Percentiles rank a stretch among this genome's conserved stretches.
Evolutionary conservation across 2,888 invertebrate genomes (phyloP).

Genomic region (Adineta ricciae): DNA sequence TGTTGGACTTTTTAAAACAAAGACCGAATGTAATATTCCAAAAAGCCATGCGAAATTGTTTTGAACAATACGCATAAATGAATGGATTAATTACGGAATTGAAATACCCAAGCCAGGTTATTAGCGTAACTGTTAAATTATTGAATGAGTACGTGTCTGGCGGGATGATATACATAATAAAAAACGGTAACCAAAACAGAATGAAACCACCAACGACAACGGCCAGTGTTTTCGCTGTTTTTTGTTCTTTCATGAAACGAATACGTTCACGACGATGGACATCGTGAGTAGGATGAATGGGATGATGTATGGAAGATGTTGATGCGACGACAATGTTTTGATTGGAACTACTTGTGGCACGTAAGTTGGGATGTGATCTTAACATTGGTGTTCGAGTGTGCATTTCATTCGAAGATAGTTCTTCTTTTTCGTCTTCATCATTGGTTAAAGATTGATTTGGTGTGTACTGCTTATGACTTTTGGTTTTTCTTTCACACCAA

Average conservation of each 20-base stretch:
- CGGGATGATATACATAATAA: constrained; percentile 67
- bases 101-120: constrained; percentile 79
- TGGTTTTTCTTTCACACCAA: neutral
- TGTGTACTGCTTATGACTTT: neutral
- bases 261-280: constrained; percentile 36
- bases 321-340: neutral
- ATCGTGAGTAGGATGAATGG: neutral
- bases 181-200: constrained; percentile 78
- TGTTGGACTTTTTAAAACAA: neutral
- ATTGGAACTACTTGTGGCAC: neutral
- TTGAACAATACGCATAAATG: constrained; percentile 78
- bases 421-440: neutral
- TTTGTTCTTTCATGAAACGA: constrained; percentile 64
- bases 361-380: neutral
- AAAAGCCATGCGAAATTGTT: constrained; percentile 73
- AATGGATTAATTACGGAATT: constrained; percentile 81
- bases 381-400: neutral
- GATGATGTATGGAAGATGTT: neutral
- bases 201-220: constrained; percentile 77
- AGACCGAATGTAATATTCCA: constrained; percentile 31
- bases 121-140: constrained; percentile 55
- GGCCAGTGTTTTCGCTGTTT: constrained; percentile 75
- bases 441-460: neutral
- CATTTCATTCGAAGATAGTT: neutral
- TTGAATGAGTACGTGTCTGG: constrained; percentile 58